Evolutionary conservation across 2,888 invertebrate species (phyloP).

Genomic region (Eulithis prunata): DNA sequence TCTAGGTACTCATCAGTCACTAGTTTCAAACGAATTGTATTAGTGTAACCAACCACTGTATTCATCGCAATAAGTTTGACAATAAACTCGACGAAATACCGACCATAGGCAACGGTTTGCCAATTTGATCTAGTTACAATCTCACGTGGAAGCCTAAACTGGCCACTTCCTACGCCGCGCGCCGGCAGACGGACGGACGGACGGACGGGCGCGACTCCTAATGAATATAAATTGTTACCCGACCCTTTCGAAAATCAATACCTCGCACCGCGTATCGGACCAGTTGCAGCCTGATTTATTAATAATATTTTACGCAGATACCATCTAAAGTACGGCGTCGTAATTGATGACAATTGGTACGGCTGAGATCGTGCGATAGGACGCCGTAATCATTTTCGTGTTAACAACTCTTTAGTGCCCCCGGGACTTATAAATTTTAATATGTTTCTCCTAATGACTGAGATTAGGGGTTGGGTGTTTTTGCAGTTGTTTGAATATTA

Average conservation of each 20-base stretch:
- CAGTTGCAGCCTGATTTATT: conserved; percentile 78
- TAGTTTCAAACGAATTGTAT: no score
- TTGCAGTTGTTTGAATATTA: conserved; percentile 75
- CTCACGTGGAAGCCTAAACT: conserved; percentile 37
- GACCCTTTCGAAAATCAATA: conserved; percentile 81
- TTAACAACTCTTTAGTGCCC: conserved; percentile 78
- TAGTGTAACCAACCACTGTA: no score
- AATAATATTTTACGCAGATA: conserved; percentile 80
- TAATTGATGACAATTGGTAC: conserved; percentile 79
- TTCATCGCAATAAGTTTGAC: neutral
- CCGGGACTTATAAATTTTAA: conserved; percentile 66
- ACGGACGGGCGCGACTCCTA: conserved; percentile 49
- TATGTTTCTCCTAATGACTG: conserved; percentile 71
- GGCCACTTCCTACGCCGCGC: conserved; percentile 28
- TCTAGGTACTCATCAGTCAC: no score
- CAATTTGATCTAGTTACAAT: conserved; percentile 14
- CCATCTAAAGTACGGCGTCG: conserved; percentile 76
- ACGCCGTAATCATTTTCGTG: conserved; percentile 69
- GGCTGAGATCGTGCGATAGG: conserved; percentile 53
- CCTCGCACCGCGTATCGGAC: conserved; percentile 60
- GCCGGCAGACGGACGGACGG: conserved; percentile 18
- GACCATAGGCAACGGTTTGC: conserved; percentile 4
- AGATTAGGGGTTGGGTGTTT: conserved; percentile 48
- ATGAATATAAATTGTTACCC: conserved; percentile 81
- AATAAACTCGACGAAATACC: conserved; percentile 11